phyloP scores from a whole-genome alignment of 2,888 invertebrate genomes.

The Netelia virgata region DNA sequence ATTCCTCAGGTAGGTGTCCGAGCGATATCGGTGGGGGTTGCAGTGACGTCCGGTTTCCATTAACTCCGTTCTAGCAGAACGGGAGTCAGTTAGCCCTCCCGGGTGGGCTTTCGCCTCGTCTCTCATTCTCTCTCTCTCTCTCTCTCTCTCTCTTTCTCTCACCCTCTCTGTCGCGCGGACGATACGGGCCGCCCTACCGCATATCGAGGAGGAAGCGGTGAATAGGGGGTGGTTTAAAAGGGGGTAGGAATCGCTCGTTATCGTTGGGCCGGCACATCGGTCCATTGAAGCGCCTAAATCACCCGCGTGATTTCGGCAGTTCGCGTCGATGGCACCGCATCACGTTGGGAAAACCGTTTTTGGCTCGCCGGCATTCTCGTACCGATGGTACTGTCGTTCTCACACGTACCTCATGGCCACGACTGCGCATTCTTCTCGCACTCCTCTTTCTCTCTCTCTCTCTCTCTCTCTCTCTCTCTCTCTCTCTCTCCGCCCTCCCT shows the following conservation, averaged over 20 bases:
- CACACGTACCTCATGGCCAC: slow-evolving; percentile 49
- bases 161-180: slow-evolving; percentile 4
- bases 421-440: slow-evolving; percentile 36
- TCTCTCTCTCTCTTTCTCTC: neutral
- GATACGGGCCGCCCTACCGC: slow-evolving; percentile 32
- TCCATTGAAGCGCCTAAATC: slow-evolving; percentile 68
- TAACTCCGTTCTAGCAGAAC: slow-evolving; percentile 66
- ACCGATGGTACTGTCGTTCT: neutral
- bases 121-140: neutral
- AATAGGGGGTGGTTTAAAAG: neutral
- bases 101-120: slow-evolving; percentile 36
- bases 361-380: slow-evolving; percentile 42
- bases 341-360: slow-evolving; percentile 49
- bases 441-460: slow-evolving; percentile 69
- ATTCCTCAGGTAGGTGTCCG: slow-evolving; percentile 66
- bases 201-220: slow-evolving; percentile 20
- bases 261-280: slow-evolving; percentile 64
- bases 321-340: slow-evolving; percentile 49
- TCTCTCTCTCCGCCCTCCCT: slow-evolving; percentile 69
- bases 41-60: slow-evolving; percentile 69
- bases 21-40: slow-evolving; percentile 50
- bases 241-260: slow-evolving; percentile 63
- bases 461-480: slow-evolving; percentile 71
- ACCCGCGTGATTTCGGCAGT: slow-evolving; percentile 68
- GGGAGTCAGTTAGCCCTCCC: slow-evolving; percentile 59